phyloP scores from a whole-genome alignment of 2,113 vertebrate genomes.

The Trogon surrucura region DNA sequence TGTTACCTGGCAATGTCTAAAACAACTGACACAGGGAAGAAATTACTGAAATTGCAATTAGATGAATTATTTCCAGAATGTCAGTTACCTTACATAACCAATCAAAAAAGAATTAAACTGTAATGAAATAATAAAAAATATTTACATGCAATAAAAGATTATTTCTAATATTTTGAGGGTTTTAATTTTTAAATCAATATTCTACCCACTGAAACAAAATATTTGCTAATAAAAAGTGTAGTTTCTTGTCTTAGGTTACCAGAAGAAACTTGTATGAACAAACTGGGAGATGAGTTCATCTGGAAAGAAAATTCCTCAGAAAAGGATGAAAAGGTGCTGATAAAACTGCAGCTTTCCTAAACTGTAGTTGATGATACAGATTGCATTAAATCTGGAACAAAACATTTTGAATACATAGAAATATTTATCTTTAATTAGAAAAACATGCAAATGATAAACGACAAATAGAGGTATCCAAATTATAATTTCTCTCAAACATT shows the following conservation, averaged over 20 bases:
- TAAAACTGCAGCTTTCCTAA: background rate
- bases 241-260: background rate
- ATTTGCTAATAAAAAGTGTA: background rate
- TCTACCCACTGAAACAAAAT: background rate
- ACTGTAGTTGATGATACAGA: accelerated
- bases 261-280: background rate
- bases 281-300: background rate
- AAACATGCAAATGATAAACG: background rate
- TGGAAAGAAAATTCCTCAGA: background rate
- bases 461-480: background rate
- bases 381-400: background rate
- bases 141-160: background rate
- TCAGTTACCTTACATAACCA: background rate
- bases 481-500: background rate
- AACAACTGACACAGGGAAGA: background rate
- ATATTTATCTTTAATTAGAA: background rate
- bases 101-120: background rate
- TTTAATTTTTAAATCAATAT: background rate
- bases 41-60: background rate
- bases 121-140: background rate
- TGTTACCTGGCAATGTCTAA: background rate
- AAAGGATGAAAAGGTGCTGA: background rate
- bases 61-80: background rate
- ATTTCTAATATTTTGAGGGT: background rate
- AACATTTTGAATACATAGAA: background rate